A percentile compares a stretch with the other conserved stretches of the same genome.
Evolutionary conservation across 37 sponge, comb jelly and placozoan species (phyloP).

Genomic region (Axinella damicornis): DNA sequence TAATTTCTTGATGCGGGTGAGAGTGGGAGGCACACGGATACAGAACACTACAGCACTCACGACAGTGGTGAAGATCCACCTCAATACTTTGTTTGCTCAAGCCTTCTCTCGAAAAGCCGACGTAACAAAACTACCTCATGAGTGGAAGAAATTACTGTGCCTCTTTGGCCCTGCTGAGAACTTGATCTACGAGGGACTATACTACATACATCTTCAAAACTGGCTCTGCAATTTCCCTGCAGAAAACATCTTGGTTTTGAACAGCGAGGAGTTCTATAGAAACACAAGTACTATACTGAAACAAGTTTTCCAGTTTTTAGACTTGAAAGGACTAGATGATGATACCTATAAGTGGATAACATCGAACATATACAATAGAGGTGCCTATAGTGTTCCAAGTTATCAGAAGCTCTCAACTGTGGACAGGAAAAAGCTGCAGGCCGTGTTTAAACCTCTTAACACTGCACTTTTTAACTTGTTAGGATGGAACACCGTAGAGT

Average conservation of each 20-base stretch:
- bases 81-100: conserved; percentile 18
- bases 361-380: conserved; percentile 58
- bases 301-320: conserved; percentile 66
- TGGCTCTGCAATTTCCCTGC: conserved; percentile 88
- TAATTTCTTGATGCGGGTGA: conserved; percentile 59
- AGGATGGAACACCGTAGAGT: conserved; percentile 48
- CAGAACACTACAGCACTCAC: conserved; percentile 7
- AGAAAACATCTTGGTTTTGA: conserved; percentile 74
- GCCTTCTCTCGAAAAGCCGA: conserved; percentile 12
- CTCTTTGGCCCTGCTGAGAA: conserved; percentile 46
- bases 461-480: conserved; percentile 46
- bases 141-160: conserved; percentile 37
- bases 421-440: conserved; percentile 35
- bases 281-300: conserved; percentile 44
- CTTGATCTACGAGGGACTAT: conserved; percentile 68
- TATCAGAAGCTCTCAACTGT: conserved; percentile 10
- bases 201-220: conserved; percentile 64
- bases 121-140: background rate
- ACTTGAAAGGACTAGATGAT: conserved; percentile 22
- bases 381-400: background rate
- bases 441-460: conserved; percentile 45
- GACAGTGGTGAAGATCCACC: conserved; percentile 30
- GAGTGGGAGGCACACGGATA: background rate
- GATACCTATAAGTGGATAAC: conserved; percentile 28
- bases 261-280: conserved; percentile 78